A percentile compares a stretch with the other conserved stretches of the same genome.
phyloP scores from a whole-genome alignment of 2,797 vertebrate species.

The Steatocranus sp. region DNA sequence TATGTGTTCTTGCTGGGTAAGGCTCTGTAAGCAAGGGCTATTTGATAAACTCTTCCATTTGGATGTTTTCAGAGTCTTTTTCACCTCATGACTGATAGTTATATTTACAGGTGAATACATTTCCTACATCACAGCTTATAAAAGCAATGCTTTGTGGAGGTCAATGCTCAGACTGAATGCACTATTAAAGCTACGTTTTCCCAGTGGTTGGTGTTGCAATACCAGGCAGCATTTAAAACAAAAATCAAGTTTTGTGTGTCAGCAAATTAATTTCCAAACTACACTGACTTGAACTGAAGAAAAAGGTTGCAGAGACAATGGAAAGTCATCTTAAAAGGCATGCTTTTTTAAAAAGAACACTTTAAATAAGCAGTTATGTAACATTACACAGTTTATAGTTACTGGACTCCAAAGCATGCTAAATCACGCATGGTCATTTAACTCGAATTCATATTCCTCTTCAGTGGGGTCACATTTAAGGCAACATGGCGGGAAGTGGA shows the following conservation, averaged over 20 bases:
- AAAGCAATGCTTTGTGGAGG: not conserved
- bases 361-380: not conserved
- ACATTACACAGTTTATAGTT: not conserved
- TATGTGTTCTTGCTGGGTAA: not conserved
- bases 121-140: not conserved
- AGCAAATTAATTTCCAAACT: not conserved
- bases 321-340: not conserved
- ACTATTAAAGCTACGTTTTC: not conserved
- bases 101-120: not conserved
- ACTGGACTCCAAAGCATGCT: not conserved
- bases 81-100: not conserved
- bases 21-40: not conserved
- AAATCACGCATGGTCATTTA: not conserved
- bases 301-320: not conserved
- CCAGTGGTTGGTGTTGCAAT: not conserved
- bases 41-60: not conserved
- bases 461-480: not conserved
- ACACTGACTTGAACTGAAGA: not conserved
- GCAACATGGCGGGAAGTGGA: not conserved
- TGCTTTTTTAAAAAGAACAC: not conserved
- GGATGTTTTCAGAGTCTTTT: not conserved
- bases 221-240: not conserved
- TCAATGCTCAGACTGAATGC: not conserved
- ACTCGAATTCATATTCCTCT: not conserved
- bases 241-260: not conserved